Conservation (phyloP, 2,113 vertebrate species). For the Sporophila hypoxantha region DNA sequence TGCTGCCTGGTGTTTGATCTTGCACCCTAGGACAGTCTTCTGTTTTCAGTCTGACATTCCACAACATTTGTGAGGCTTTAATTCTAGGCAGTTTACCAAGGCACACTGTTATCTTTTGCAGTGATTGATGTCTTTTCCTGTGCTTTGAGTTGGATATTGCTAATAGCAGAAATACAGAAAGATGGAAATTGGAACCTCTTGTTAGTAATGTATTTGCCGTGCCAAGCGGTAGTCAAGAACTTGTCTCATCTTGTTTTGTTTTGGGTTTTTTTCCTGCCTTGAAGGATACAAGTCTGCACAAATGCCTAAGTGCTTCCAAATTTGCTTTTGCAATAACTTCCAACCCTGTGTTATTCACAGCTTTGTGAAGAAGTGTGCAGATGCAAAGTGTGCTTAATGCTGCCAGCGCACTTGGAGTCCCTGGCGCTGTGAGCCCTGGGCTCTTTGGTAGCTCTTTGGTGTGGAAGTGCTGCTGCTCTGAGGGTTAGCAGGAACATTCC, state of each 20-base stretch:
- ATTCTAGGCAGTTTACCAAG: background rate
- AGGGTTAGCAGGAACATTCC: background rate
- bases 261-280: background rate
- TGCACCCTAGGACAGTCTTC: background rate
- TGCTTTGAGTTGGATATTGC: background rate
- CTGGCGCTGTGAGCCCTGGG: background rate
- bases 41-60: background rate
- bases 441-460: background rate
- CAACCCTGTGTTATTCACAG: background rate
- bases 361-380: background rate
- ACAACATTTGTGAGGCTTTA: background rate
- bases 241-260: slow-evolving; percentile 17
- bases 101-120: background rate
- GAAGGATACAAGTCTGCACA: slow-evolving; percentile 10
- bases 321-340: background rate
- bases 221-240: slow-evolving; percentile 23
- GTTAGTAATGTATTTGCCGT: background rate
- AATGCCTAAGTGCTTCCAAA: background rate
- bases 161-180: background rate
- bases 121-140: slow-evolving; percentile 13
- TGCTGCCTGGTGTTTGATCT: slow-evolving; percentile 13
- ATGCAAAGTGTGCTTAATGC: background rate
- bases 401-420: background rate
- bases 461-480: background rate
- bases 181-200: background rate